Evolutionary conservation across 2,888 invertebrate genomes (phyloP), one percentile per base, ranked within the genome.

Genomic region (Eumacrocentrus americanus): DNA sequence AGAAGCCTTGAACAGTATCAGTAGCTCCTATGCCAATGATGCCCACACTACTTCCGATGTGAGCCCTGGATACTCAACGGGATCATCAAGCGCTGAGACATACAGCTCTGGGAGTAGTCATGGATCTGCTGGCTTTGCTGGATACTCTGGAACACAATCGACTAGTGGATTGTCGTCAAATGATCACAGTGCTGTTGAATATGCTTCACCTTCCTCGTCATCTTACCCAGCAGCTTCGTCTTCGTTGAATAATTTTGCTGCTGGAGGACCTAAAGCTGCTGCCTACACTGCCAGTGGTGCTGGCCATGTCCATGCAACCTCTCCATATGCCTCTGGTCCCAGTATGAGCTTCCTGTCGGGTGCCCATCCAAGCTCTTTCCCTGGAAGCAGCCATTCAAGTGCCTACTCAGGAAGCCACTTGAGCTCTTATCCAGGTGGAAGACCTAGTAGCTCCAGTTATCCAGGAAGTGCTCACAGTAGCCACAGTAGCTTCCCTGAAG

Each of bases 21-120:
- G 65, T 12, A 56, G 67, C 14, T 60, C 72, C 4, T 71, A 74
- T 53, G 60, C 67, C 22, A 64, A 58, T 18, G 66, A 62, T 3
- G 29, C 56, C 3, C 65, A 70, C 35, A 63, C 58, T n/a, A 51
- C 63, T 0, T 46, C 64, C 4, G 67, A 67, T 6, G 20, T 60
- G 4, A 60, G 34, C 16, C 50, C 38, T 23, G 37, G 67, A 67
- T 65, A 71, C 62, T 23, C 67, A 58, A 38, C 56, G 59, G 46
- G 65, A 47, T 54, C 63, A 2, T 22, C 53, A 1, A 44, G 55
- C 2, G 18, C 58, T 3, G 59, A 53, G 9, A 58, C 52, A 11
- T 63, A 62, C 22, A 0, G 20, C 18, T 22, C 62, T 3, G 44
- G 58, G 2, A 35, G 12, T 9, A 58, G 61, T 18, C 34, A 48